Percentiles rank a stretch among this genome's conserved stretches.
Conservation (phyloP, 2,797 vertebrate genomes). For the Enteromius fasciolatus region DNA sequence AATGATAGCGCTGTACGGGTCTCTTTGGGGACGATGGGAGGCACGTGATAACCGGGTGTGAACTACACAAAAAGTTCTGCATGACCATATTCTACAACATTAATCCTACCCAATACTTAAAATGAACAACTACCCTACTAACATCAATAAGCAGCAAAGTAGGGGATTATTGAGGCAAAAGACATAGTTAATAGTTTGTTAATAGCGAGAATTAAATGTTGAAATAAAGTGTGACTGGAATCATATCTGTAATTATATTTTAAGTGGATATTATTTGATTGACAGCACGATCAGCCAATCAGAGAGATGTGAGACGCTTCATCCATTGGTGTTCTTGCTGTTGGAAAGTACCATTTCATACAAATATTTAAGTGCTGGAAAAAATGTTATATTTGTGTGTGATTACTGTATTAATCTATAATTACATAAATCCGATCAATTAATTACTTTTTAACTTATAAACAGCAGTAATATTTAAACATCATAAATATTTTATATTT, state of each 20-base stretch:
- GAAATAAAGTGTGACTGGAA: not conserved
- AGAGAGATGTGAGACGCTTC: not conserved
- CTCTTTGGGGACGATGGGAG: not conserved
- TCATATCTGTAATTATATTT: not conserved
- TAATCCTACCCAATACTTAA: not conserved
- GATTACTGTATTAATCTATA: not conserved
- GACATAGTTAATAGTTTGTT: not conserved
- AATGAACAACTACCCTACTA: not conserved
- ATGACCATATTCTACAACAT: not conserved
- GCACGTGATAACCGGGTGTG: not conserved
- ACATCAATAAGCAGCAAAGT: not conserved
- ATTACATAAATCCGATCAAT: not conserved
- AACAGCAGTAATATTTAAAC: not conserved
- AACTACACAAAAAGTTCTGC: not conserved
- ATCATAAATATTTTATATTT: not conserved
- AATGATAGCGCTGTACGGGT: not conserved
- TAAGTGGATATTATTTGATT: not conserved
- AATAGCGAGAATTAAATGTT: not conserved
- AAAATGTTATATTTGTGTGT: not conserved
- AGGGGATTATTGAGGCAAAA: too few relatives aligned
- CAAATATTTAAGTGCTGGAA: not conserved
- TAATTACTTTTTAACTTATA: not conserved
- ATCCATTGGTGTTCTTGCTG: not conserved
- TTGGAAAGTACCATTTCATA: not conserved
- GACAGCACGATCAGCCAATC: not conserved